Conservation (phyloP, 2,113 vertebrate species). For the Verasper variegatus region DNA sequence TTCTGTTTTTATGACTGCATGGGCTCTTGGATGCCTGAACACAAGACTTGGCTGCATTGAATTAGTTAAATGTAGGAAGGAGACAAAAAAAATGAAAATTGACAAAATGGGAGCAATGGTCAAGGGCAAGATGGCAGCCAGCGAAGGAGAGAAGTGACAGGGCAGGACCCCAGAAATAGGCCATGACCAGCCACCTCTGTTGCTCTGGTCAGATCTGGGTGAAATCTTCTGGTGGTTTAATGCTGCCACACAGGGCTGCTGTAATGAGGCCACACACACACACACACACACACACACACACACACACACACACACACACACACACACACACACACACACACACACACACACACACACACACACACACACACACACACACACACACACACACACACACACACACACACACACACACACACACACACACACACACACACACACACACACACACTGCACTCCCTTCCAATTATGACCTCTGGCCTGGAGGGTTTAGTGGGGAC, state of each 20-base stretch:
- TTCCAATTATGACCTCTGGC: conserved; percentile 54
- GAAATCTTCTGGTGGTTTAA: conserved; percentile 41
- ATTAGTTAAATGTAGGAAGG: conserved; percentile 50
- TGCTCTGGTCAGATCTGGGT: conserved; percentile 43
- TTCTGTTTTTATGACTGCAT: conserved; percentile 13
- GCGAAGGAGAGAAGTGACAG: conserved; percentile 20
- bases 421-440: background rate
- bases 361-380: background rate
- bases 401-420: background rate
- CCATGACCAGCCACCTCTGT: conserved; percentile 43
- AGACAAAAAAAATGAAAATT: conserved; percentile 1
- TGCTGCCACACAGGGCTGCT: background rate
- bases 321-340: background rate
- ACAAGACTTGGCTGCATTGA: conserved; percentile 29
- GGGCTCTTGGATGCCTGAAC: conserved; percentile 20
- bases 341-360: background rate
- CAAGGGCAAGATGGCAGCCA: conserved; percentile 46
- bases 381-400: conserved; percentile 4
- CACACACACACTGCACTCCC: conserved; percentile 4
- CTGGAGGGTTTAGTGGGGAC: conserved; percentile 41
- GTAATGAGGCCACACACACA: conserved; percentile 4
- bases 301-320: background rate
- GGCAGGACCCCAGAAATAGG: conserved; percentile 65
- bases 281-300: background rate
- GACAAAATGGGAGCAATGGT: conserved; percentile 50